phyloP scores from a whole-genome alignment of 2,888 invertebrate species.

The Atethmia centrago region DNA sequence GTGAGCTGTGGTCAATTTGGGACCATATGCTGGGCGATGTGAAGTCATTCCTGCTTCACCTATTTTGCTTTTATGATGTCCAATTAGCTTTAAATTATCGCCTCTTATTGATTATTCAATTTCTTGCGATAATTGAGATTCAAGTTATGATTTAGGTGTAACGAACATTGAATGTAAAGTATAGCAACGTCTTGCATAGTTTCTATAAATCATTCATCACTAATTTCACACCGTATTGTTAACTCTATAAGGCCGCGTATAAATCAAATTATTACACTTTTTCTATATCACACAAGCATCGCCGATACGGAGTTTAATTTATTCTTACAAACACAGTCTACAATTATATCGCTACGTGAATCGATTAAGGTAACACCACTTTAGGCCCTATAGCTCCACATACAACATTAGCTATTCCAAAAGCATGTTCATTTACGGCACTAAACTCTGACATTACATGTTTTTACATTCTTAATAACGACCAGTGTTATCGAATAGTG shows the following conservation, averaged over 20 bases:
- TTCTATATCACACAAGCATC: constrained; percentile 45
- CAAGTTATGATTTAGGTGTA: constrained; percentile 43
- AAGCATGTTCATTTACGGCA: constrained; percentile 67
- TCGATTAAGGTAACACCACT: constrained; percentile 59
- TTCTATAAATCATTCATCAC: constrained; percentile 59
- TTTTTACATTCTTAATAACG: constrained; percentile 71
- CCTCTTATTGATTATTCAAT: constrained; percentile 42
- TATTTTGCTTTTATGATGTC: constrained; percentile 11
- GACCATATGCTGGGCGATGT: too few relatives aligned
- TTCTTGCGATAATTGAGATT: constrained; percentile 15
- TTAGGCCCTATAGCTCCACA: constrained; percentile 51
- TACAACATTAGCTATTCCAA: constrained; percentile 66
- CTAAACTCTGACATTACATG: constrained; percentile 67
- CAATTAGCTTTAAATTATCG: constrained; percentile 29
- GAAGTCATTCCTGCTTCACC: too few relatives aligned
- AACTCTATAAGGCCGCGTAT: constrained; percentile 45
- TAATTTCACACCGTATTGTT: constrained; percentile 61
- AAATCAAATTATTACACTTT: constrained; percentile 63
- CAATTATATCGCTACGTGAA: constrained; percentile 66
- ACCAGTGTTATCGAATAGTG: constrained; percentile 69
- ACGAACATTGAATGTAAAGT: constrained; percentile 37
- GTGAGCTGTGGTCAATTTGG: too few relatives aligned
- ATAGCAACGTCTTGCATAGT: constrained; percentile 36
- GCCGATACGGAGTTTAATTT: constrained; percentile 60
- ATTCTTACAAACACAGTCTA: constrained; percentile 57